These are phyloP conservation scores for Ectemnius cavifrons DNA, from an alignment of 2,888 invertebrate genomes.

Conservation along the genomic window DNA sequence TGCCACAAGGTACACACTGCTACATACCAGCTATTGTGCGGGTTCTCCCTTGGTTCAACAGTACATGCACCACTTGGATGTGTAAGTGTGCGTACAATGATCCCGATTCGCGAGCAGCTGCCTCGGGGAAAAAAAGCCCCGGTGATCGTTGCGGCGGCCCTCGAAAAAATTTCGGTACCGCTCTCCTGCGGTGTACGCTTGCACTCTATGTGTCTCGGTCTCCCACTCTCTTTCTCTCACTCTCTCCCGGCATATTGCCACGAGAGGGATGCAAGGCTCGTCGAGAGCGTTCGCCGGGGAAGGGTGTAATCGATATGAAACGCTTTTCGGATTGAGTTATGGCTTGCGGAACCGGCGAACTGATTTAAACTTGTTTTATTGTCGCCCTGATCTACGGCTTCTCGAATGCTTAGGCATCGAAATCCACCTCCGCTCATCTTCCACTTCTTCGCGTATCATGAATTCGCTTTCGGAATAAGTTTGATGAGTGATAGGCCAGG, in stretches of 20 bases:
- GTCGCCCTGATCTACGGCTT: too few relatives aligned
- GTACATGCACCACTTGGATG: constrained; percentile 17
- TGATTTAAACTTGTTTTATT: too few relatives aligned
- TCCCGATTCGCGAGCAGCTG: constrained; percentile 52
- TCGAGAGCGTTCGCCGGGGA: too few relatives aligned
- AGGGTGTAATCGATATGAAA: constrained; percentile 8
- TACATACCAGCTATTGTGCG: constrained; percentile 8
- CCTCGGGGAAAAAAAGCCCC: constrained; percentile 39
- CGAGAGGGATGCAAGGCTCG: not conserved
- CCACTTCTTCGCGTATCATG: not conserved
- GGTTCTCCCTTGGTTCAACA: not conserved
- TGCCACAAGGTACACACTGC: constrained; percentile 49
- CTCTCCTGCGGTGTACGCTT: constrained; percentile 2
- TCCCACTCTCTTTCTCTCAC: too few relatives aligned
- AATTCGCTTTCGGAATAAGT: not conserved
- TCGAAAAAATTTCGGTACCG: constrained; percentile 21
- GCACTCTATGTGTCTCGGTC: constrained; percentile 1
- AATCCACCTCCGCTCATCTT: not conserved
- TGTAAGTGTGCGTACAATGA: constrained; percentile 36
- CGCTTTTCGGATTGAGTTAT: constrained; percentile 2
- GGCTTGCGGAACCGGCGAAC: not conserved
- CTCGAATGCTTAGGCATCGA: not conserved
- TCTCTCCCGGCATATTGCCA: constrained; percentile 7
- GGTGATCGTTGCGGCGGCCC: constrained; percentile 36
- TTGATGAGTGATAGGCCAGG: not conserved